These are phyloP conservation scores for Octomys mimax DNA, from an alignment of 2,797 vertebrate genomes.

Conservation along the genomic window DNA sequence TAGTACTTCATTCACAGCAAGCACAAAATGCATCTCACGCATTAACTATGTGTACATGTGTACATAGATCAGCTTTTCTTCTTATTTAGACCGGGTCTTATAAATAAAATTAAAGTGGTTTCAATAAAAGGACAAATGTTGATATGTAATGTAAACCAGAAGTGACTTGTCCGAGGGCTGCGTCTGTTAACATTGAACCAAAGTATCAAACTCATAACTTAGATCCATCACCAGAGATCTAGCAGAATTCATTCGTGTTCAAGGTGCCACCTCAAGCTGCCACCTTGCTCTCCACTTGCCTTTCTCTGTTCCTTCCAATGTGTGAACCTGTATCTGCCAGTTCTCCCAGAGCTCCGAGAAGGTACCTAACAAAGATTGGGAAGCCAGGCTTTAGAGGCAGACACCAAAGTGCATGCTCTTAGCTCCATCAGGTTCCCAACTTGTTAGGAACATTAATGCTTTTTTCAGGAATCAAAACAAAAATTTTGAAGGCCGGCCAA, in stretches of 20 bases:
- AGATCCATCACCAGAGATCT: not conserved
- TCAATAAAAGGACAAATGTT: conserved; percentile 47
- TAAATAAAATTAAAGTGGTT: conserved; percentile 37
- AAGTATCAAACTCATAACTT: conserved; percentile 43
- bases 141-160: conserved; percentile 19
- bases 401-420: not conserved
- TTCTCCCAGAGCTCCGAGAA: not conserved
- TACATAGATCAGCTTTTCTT: not conserved
- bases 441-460: conserved; percentile 20
- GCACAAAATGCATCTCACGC: not conserved
- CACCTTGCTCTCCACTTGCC: not conserved
- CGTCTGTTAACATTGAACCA: not conserved
- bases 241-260: not conserved
- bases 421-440: not conserved
- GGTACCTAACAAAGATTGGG: not conserved
- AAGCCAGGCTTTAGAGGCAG: conserved; percentile 30
- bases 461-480: conserved; percentile 11
- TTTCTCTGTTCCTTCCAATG: not conserved
- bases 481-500: not conserved
- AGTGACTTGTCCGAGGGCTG: not conserved
- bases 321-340: not conserved
- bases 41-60: not conserved
- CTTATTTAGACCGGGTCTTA: not conserved
- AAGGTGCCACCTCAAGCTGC: not conserved
- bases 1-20: not conserved